Evolutionary conservation across 2,888 invertebrate genomes (phyloP).

Genomic region (Diarsia mendica): DNA sequence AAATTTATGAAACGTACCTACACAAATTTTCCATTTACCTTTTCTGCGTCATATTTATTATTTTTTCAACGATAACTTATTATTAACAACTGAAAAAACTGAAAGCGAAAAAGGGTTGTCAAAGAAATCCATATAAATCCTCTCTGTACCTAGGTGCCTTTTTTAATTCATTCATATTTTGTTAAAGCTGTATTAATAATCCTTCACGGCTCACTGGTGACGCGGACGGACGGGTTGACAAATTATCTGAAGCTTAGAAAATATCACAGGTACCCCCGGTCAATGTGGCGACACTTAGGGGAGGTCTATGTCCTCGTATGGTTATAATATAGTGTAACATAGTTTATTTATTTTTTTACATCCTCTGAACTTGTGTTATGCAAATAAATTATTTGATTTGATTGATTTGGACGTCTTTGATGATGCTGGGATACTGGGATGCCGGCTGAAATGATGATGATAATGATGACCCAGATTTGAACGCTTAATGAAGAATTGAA

Average conservation of each 20-base stretch:
- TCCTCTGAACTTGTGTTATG: too few species aligned
- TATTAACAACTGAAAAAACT: neutral
- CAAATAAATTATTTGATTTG: too few species aligned
- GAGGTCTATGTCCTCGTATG: too few species aligned
- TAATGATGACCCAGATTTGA: too few species aligned
- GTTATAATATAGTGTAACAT: too few species aligned
- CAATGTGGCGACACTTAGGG: too few species aligned
- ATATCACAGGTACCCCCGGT: constrained; percentile 1
- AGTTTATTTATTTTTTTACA: too few species aligned
- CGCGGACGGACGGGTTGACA: neutral
- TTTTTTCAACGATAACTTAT: neutral
- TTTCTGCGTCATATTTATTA: neutral
- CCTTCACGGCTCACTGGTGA: constrained; percentile 3
- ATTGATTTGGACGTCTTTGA: too few species aligned
- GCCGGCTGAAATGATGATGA: too few species aligned
- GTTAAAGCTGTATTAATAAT: constrained; percentile 1
- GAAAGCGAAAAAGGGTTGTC: neutral
- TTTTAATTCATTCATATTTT: constrained; percentile 19
- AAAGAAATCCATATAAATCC: constrained; percentile 2
- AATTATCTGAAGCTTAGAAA: constrained; percentile 14
- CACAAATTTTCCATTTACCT: neutral
- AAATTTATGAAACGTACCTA: neutral
- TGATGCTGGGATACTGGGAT: too few species aligned
- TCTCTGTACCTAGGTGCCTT: neutral
- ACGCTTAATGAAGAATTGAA: too few species aligned